A percentile compares a stretch with the other conserved stretches of the same genome.
phyloP scores from a whole-genome alignment of 2,888 invertebrate species.

The Syritta pipiens region DNA sequence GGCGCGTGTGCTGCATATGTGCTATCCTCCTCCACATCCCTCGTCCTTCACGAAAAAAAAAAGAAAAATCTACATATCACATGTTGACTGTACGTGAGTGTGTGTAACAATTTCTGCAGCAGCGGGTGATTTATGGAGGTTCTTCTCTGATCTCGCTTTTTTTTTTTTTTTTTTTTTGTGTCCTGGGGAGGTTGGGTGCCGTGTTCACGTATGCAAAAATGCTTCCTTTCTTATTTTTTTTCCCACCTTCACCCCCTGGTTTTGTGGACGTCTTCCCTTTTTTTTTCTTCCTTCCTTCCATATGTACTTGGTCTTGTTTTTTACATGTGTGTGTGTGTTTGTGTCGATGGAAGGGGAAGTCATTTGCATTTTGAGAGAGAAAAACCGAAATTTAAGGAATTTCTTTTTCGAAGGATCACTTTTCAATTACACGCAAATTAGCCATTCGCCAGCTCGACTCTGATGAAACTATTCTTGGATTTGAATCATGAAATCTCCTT shows the following conservation, averaged over 20 bases:
- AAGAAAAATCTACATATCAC: background rate
- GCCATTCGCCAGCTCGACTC: constrained; percentile 1
- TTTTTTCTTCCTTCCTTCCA: background rate
- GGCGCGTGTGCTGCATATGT: constrained; percentile 68
- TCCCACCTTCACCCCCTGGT: background rate
- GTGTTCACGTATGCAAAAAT: constrained; percentile 44
- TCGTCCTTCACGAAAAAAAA: background rate
- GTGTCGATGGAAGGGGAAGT: too few species aligned
- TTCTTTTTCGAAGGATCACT: constrained; percentile 15
- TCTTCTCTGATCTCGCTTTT: constrained; percentile 62
- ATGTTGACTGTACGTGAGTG: background rate
- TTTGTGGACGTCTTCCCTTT: background rate
- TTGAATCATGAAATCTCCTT: too few species aligned
- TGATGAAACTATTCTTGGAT: too few species aligned
- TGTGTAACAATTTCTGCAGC: constrained; percentile 57
- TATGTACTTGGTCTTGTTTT: background rate
- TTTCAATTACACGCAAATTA: constrained; percentile 51
- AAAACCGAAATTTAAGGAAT: constrained; percentile 27
- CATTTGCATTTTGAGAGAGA: background rate
- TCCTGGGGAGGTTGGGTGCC: background rate
- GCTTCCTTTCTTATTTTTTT: constrained; percentile 3
- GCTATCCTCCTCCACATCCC: background rate
- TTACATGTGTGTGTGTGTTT: too few species aligned
- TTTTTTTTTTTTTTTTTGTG: constrained; percentile 28
- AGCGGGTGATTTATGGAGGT: constrained; percentile 61